A percentile compares a stretch with the other conserved stretches of the same genome.
These are phyloP conservation scores for Ornithoptera priamus DNA, from an alignment of 2,888 invertebrate species.

Conservation along the genomic window DNA sequence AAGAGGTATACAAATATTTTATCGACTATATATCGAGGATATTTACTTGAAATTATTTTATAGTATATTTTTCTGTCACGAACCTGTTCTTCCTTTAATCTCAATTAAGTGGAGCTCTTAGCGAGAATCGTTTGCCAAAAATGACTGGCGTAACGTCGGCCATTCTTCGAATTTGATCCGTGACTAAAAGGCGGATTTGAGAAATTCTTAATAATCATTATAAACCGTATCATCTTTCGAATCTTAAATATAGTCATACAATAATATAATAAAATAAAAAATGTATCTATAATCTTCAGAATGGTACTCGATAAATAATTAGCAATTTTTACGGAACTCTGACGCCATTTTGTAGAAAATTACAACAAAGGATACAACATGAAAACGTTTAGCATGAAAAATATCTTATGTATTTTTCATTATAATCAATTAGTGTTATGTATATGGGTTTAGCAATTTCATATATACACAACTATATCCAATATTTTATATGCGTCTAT, in stretches of 20 bases:
- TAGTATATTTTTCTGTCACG: constrained; percentile 4
- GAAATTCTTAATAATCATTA: constrained; percentile 1
- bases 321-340: too few relatives aligned
- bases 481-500: background rate
- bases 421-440: too few relatives aligned
- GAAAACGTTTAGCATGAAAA: too few relatives aligned
- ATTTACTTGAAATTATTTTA: constrained; percentile 5
- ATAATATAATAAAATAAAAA: background rate
- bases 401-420: too few relatives aligned
- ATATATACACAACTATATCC: background rate
- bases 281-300: too few relatives aligned
- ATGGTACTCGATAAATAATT: too few relatives aligned
- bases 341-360: too few relatives aligned
- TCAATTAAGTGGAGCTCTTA: constrained; percentile 21
- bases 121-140: constrained; percentile 16
- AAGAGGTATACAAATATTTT: too few relatives aligned
- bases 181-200: constrained; percentile 5
- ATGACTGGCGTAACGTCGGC: constrained; percentile 11
- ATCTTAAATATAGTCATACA: background rate
- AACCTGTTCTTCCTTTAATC: constrained; percentile 12
- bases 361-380: too few relatives aligned
- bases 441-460: background rate
- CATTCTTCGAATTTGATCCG: constrained; percentile 27
- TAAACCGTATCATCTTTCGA: background rate
- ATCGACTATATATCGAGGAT: background rate